Evolutionary conservation across 2,888 invertebrate genomes (phyloP).

Genomic region (Synergus laeviventris): DNA sequence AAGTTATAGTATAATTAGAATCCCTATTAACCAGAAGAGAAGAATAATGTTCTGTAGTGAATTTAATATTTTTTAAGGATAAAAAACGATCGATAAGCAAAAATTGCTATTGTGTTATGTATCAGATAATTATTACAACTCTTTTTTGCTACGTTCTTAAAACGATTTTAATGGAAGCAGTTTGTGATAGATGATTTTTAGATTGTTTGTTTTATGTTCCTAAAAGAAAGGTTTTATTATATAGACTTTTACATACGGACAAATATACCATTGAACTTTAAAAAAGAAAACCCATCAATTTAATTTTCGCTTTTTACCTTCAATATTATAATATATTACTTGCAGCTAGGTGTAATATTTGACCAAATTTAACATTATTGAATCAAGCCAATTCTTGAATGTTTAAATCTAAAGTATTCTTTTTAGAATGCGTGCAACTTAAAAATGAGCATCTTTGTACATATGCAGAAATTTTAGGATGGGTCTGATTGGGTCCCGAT

Average conservation of each 20-base stretch:
- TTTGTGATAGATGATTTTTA: neutral
- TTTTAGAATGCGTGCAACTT: no score
- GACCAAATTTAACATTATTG: no score
- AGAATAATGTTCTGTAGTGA: constrained; percentile 9
- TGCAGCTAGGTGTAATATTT: no score
- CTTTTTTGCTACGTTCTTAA: neutral
- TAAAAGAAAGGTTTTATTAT: neutral
- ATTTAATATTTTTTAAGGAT: neutral
- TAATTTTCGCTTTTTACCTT: no score
- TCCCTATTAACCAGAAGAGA: neutral
- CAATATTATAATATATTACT: no score
- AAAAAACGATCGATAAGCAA: neutral
- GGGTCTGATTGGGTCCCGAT: no score
- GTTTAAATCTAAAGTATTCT: no score
- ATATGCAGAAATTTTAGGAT: no score
- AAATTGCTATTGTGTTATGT: neutral
- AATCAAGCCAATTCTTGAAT: no score
- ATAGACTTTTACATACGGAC: neutral
- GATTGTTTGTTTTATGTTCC: neutral
- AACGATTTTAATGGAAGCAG: neutral
- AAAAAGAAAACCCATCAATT: neutral
- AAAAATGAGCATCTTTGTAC: no score
- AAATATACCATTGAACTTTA: neutral
- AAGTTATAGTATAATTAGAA: constrained; percentile 11
- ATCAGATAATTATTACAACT: neutral